Evolutionary conservation across 92 coral and sea anemone species (phyloP).

Genomic region (Heteractis magnifica): DNA sequence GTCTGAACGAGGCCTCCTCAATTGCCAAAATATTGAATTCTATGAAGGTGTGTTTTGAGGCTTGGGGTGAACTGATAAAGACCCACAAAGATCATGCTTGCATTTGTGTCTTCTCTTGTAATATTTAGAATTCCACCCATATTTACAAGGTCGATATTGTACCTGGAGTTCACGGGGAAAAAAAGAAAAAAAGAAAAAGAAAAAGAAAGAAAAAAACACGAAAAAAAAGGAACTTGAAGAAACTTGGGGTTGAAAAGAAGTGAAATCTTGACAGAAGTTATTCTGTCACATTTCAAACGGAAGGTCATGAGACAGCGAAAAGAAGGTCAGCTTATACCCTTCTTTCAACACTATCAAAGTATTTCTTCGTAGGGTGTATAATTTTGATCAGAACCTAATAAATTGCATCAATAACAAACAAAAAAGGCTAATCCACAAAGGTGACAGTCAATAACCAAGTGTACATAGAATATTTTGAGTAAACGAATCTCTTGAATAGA

Average conservation of each 20-base stretch:
- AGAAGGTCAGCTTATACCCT: background rate
- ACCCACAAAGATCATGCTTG: background rate
- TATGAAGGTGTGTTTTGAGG: background rate
- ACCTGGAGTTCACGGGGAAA: background rate
- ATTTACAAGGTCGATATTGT: background rate
- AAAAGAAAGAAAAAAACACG: too few relatives aligned
- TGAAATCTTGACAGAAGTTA: background rate
- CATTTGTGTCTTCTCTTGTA: background rate
- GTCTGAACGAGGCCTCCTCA: background rate
- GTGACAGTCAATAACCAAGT: conserved; percentile 25
- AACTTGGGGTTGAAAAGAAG: background rate
- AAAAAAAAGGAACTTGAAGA: background rate
- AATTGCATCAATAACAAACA: background rate
- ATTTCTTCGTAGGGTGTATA: background rate
- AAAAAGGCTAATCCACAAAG: conserved; percentile 20
- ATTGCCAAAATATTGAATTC: background rate
- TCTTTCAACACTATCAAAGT: background rate
- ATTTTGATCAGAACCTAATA: background rate
- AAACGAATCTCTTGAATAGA: conserved; percentile 33
- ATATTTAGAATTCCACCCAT: background rate
- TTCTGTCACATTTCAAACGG: background rate
- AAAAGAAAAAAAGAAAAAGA: background rate
- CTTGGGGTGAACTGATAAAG: background rate
- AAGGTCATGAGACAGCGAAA: background rate
- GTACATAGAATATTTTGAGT: conserved; percentile 14